Conservation (phyloP, 2,797 vertebrate genomes). For the Enteromius mattozi region DNA sequence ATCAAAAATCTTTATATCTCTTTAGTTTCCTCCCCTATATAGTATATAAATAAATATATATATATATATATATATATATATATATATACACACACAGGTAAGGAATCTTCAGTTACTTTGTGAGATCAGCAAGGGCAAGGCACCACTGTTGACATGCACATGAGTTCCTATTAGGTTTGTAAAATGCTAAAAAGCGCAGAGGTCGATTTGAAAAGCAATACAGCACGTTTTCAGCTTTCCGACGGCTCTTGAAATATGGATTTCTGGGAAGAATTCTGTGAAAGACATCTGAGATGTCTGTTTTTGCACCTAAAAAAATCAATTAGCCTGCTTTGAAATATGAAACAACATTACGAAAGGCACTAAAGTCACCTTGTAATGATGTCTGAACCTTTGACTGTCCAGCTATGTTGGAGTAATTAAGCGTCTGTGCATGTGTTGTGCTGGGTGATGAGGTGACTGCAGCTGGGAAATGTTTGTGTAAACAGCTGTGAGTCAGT, state of each 20-base stretch:
- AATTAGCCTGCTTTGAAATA: slow-evolving; percentile 35
- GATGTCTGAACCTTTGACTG: not conserved
- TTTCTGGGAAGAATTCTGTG: slow-evolving; percentile 26
- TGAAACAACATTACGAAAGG: slow-evolving; percentile 4
- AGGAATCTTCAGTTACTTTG: not conserved
- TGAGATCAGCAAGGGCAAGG: not conserved
- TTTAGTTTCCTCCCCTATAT: not conserved
- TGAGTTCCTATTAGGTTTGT: not conserved
- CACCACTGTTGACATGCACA: not conserved
- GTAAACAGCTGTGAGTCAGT: not conserved
- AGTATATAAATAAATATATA: not conserved
- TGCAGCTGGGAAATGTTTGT: slow-evolving; percentile 3
- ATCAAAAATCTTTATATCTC: no score
- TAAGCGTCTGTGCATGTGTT: not conserved
- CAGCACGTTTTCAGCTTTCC: slow-evolving; percentile 14
- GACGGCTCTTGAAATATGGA: slow-evolving; percentile 29
- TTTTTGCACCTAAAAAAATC: slow-evolving; percentile 44
- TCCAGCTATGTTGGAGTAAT: not conserved
- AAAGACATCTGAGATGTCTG: slow-evolving; percentile 13
- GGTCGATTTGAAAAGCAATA: slow-evolving; percentile 25
- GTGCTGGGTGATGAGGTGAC: not conserved
- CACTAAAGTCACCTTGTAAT: slow-evolving; percentile 39
- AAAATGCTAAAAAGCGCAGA: not conserved
- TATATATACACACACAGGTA: not conserved
- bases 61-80: no score